phyloP scores from a whole-genome alignment of 2,113 vertebrate genomes.

The Limnothrissa miodon region DNA sequence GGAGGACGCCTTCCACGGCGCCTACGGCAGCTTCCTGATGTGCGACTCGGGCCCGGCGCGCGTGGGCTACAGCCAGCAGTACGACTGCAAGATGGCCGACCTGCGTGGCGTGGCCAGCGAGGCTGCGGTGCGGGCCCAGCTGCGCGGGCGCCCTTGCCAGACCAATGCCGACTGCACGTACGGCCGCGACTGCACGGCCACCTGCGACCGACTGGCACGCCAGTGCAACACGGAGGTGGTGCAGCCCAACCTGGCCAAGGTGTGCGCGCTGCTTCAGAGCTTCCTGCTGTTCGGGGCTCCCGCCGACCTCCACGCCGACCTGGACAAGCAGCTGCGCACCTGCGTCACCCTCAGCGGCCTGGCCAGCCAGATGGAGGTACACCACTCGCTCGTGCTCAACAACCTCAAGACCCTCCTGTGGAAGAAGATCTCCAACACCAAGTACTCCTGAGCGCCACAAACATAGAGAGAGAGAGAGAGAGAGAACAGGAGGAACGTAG shows the following conservation, averaged over 20 bases:
- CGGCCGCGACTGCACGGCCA: constrained; percentile 83
- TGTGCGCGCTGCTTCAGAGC: constrained; percentile 84
- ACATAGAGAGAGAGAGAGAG: constrained; percentile 6
- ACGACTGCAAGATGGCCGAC: constrained; percentile 92
- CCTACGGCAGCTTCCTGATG: constrained; percentile 91
- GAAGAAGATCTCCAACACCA: constrained; percentile 93
- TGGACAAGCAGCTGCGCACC: constrained; percentile 88
- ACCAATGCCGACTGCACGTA: constrained; percentile 90
- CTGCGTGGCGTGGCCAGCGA: constrained; percentile 85
- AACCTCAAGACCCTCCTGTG: constrained; percentile 95
- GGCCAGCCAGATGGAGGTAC: constrained; percentile 95
- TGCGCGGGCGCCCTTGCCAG: constrained; percentile 86
- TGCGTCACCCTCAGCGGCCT: constrained; percentile 91
- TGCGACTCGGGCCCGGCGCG: constrained; percentile 83
- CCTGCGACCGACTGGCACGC: constrained; percentile 86
- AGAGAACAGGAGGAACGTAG: background rate
- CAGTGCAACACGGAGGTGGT: constrained; percentile 90
- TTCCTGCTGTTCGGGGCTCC: constrained; percentile 87
- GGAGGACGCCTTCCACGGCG: constrained; percentile 94
- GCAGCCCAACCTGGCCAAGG: constrained; percentile 95
- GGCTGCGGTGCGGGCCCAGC: constrained; percentile 77
- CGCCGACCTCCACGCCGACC: constrained; percentile 75
- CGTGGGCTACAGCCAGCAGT: constrained; percentile 86
- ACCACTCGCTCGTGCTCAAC: constrained; percentile 92
- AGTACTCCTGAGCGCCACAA: constrained; percentile 78